Percentiles rank a stretch among this genome's conserved stretches.
These are phyloP conservation scores for Agriopis marginaria DNA, from an alignment of 2,888 invertebrate species.

Conservation along the genomic window DNA sequence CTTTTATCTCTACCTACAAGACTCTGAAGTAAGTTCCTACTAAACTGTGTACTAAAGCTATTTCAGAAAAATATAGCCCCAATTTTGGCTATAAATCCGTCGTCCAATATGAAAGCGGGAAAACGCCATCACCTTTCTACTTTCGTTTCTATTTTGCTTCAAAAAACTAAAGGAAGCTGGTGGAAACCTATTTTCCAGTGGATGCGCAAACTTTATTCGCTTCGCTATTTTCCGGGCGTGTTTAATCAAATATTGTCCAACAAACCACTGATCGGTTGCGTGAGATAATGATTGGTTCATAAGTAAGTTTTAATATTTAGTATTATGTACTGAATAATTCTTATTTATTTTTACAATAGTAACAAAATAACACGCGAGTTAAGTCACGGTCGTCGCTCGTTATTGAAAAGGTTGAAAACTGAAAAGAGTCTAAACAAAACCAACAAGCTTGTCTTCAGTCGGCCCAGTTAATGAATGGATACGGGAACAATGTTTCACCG, in stretches of 20 bases:
- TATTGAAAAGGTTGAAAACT: conserved; percentile 50
- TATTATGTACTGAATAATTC: neutral
- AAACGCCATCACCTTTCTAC: conserved; percentile 10
- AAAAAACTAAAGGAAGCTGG: conserved; percentile 27
- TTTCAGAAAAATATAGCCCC: conserved; percentile 17
- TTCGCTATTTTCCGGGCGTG: conserved; percentile 27
- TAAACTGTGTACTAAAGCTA: neutral
- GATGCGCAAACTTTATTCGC: conserved; percentile 36
- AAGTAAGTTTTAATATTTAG: neutral
- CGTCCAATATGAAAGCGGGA: conserved; percentile 11
- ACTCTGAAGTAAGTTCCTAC: neutral
- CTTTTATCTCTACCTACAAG: neutral
- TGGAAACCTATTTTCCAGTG: conserved; percentile 39
- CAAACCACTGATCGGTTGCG: conserved; percentile 6
- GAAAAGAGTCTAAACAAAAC: conserved; percentile 53
- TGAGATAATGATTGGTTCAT: neutral
- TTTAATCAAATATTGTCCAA: conserved; percentile 19
- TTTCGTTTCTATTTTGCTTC: conserved; percentile 21
- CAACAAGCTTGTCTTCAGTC: conserved; percentile 61
- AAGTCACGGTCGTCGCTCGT: conserved; percentile 67
- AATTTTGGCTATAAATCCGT: conserved; percentile 11
- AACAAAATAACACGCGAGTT: conserved; percentile 56
- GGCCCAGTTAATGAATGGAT: conserved; percentile 76
- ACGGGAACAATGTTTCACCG: conserved; percentile 84
- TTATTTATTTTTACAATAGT: conserved; percentile 19